These are phyloP conservation scores for Numida meleagris DNA, from an alignment of 2,113 vertebrate species.

Conservation along the genomic window DNA sequence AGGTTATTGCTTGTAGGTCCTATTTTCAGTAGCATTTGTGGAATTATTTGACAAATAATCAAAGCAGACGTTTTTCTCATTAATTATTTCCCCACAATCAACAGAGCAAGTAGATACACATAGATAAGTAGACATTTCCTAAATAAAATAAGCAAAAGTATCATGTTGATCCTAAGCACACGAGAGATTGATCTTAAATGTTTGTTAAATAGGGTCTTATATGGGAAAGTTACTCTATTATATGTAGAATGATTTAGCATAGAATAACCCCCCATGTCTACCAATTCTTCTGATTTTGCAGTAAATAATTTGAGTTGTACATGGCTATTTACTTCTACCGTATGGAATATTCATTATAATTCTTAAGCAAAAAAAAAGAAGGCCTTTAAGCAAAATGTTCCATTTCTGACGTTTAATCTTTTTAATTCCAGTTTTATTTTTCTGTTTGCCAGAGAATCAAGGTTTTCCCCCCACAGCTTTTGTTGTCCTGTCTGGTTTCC, in stretches of 20 bases:
- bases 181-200: neutral
- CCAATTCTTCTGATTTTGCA: neutral
- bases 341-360: neutral
- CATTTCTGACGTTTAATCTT: neutral
- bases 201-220: neutral
- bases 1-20: neutral
- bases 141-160: neutral
- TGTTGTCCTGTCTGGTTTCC: neutral
- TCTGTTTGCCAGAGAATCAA: neutral
- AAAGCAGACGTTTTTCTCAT: neutral
- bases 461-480: neutral
- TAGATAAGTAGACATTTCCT: neutral
- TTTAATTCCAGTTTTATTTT: neutral
- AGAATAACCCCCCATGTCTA: neutral
- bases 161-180: neutral
- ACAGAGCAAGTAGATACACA: neutral
- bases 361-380: fast-evolving
- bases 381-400: neutral
- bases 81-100: neutral
- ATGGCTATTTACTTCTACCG: fast-evolving
- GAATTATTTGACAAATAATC: neutral
- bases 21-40: neutral
- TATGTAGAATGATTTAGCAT: neutral
- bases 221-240: neutral
- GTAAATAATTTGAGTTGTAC: neutral